phyloP scores from a whole-genome alignment of 2,797 vertebrate genomes.

The Sebastes itinus region DNA sequence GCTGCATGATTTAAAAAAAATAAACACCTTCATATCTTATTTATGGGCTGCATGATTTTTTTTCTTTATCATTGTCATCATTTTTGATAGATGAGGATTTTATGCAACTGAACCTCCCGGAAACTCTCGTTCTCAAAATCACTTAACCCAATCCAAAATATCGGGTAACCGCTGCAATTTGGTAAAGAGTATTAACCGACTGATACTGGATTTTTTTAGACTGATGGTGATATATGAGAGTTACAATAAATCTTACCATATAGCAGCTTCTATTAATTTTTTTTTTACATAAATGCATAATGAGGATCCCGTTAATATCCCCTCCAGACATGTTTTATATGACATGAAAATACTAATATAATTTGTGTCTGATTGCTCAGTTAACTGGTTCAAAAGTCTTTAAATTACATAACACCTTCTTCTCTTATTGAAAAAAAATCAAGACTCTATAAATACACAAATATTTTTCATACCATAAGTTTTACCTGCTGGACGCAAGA shows the following conservation, averaged over 20 bases:
- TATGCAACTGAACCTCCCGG: not conserved
- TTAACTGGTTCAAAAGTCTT: not conserved
- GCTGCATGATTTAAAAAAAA: not conserved
- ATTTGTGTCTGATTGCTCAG: not conserved
- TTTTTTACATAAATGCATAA: not conserved
- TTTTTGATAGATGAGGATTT: not conserved
- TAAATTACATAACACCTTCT: not conserved
- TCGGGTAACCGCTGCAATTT: rapidly evolving
- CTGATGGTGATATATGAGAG: no score
- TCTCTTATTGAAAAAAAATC: not conserved
- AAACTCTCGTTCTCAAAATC: not conserved
- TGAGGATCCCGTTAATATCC: not conserved
- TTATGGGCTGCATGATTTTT: not conserved
- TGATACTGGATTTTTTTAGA: no score
- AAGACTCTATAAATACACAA: not conserved
- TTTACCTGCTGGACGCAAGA: no score
- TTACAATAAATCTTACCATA: no score
- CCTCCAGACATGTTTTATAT: not conserved
- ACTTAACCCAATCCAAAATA: not conserved
- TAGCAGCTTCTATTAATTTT: no score
- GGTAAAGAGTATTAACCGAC: not conserved
- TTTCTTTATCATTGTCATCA: no score
- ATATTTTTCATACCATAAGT: not conserved
- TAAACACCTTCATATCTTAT: rapidly evolving
- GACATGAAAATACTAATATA: not conserved